phyloP scores from a whole-genome alignment of 2,888 invertebrate species.

The Drosophila siamana region DNA sequence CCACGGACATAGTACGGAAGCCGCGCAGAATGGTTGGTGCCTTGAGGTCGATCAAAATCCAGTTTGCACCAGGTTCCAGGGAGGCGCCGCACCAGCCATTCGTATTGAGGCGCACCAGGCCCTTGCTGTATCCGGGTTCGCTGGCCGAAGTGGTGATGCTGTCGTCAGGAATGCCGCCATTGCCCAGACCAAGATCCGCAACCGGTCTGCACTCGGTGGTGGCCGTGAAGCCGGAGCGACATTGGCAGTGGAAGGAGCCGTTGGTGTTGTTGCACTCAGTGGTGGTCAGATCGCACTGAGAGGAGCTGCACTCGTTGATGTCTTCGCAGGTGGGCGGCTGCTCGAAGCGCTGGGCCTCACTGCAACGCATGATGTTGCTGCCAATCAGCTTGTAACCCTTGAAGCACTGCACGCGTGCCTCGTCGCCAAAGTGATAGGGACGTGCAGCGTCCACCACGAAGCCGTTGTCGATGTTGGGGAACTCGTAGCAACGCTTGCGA shows the following conservation, averaged over 20 bases:
- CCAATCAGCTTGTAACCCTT: conserved; percentile 95
- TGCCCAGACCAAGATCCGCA: conserved; percentile 92
- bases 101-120: conserved; percentile 93
- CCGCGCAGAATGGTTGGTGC: conserved; percentile 95
- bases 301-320: conserved; percentile 95
- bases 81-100: conserved; percentile 96
- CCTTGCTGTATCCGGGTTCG: conserved; percentile 93
- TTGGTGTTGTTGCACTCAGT: conserved; percentile 96
- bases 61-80: conserved; percentile 94
- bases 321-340: conserved; percentile 95
- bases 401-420: conserved; percentile 95
- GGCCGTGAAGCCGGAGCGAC: conserved; percentile 92
- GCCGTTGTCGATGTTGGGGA: conserved; percentile 94
- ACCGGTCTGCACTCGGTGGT: conserved; percentile 96
- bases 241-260: conserved; percentile 95
- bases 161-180: conserved; percentile 95
- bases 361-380: conserved; percentile 93
- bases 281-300: conserved; percentile 95
- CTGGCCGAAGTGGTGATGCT: conserved; percentile 94
- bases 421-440: conserved; percentile 94
- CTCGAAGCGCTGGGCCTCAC: conserved; percentile 93
- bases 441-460: conserved; percentile 92
- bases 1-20: conserved; percentile 95
- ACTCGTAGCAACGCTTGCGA: conserved; percentile 87
- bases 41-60: conserved; percentile 94